phyloP scores from a whole-genome alignment of 2,113 vertebrate species.

The Fukomys damarensis region DNA sequence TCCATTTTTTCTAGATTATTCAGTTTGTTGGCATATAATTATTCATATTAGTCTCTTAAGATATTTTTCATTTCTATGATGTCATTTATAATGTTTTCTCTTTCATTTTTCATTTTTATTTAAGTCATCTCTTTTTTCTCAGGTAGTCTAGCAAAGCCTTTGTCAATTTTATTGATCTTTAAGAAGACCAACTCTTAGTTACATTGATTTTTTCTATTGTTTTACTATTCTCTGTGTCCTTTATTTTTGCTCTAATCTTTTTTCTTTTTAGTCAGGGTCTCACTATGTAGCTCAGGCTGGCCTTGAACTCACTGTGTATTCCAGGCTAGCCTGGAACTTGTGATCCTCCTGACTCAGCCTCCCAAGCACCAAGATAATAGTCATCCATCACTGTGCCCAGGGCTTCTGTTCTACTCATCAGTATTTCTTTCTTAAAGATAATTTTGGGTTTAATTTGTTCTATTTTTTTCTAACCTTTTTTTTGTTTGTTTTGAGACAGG shows the following conservation, averaged over 20 bases:
- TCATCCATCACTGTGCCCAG: no score
- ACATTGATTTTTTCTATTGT: background rate
- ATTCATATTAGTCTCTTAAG: background rate
- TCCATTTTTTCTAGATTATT: constrained; percentile 41
- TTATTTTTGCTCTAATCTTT: background rate
- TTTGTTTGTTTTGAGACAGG: no score
- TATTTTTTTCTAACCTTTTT: no score
- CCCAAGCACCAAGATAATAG: background rate
- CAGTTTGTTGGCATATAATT: background rate
- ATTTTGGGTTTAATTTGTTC: background rate
- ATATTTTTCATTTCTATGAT: constrained; percentile 8
- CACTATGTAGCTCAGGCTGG: background rate
- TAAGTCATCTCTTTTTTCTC: constrained; percentile 13
- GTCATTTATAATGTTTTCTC: background rate
- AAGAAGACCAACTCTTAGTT: background rate
- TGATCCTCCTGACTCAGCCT: background rate
- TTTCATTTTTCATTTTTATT: constrained; percentile 27
- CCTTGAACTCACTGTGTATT: background rate
- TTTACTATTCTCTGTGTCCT: background rate
- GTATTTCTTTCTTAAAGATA: background rate
- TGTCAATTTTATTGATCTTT: constrained; percentile 27
- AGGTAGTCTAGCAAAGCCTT: background rate
- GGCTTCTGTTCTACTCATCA: background rate
- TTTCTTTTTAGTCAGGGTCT: background rate
- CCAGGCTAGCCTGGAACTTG: background rate